Conservation (phyloP, 1,140 invertebrate genomes). For the Pachypeltis micranthus region DNA sequence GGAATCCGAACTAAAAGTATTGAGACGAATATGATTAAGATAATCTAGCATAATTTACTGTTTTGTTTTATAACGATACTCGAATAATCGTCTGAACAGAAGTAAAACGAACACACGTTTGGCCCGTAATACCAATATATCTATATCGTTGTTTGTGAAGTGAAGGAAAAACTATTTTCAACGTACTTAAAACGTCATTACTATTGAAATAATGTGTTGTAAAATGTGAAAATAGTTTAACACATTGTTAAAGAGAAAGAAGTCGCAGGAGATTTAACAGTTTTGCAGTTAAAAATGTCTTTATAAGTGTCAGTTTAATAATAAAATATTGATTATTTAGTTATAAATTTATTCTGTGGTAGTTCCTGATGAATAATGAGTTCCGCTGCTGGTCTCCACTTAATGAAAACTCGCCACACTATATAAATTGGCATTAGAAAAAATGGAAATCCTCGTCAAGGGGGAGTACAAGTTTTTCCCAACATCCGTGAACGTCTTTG, state of each 20-base stretch:
- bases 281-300: background rate
- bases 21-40: background rate
- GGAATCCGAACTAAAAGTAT: background rate
- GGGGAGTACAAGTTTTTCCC: no score
- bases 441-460: no score
- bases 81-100: background rate
- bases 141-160: background rate
- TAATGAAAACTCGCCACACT: no score
- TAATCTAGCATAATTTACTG: background rate
- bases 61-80: background rate
- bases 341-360: no score
- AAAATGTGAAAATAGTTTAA: conserved; percentile 5
- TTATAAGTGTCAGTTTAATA: conserved; percentile 5
- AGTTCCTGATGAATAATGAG: no score
- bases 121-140: background rate
- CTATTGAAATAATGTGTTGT: conserved; percentile 5
- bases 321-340: conserved; percentile 8
- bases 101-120: background rate
- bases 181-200: conserved; percentile 3
- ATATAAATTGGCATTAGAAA: no score
- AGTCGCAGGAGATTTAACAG: background rate
- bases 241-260: background rate
- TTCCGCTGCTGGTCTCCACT: no score
- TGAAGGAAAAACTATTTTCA: background rate
- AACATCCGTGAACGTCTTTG: no score